Percentiles rank a stretch among this genome's conserved stretches.
Evolutionary conservation across 2,797 vertebrate species (phyloP).

Genomic region (Sebastes trivittatus): DNA sequence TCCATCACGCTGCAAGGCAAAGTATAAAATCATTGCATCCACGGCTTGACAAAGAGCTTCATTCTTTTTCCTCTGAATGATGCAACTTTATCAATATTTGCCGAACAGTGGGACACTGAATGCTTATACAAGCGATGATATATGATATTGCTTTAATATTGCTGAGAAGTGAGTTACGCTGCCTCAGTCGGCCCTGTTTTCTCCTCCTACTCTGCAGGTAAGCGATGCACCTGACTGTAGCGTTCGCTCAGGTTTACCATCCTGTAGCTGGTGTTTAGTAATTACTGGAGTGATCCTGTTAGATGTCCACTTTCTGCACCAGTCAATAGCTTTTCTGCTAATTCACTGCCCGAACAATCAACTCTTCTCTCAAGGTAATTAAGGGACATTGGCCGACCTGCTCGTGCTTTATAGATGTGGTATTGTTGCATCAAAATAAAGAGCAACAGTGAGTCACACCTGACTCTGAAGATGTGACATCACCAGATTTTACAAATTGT

Average conservation of each 20-base stretch:
- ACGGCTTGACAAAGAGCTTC: constrained; percentile 56
- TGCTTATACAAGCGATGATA: constrained; percentile 48
- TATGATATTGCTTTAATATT: constrained; percentile 60
- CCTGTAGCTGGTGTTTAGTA: constrained; percentile 20
- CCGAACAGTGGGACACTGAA: constrained; percentile 48
- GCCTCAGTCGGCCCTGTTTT: constrained; percentile 23
- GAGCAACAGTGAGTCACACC: not conserved
- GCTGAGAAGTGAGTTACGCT: constrained; percentile 51
- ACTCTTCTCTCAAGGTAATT: constrained; percentile 47
- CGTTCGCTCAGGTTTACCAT: constrained; percentile 11
- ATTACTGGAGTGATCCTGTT: constrained; percentile 50
- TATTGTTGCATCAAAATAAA: not conserved
- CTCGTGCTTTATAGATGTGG: constrained; percentile 1
- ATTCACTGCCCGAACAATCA: constrained; percentile 56
- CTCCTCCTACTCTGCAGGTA: constrained; percentile 46
- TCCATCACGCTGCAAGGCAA: constrained; percentile 60
- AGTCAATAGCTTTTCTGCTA: constrained; percentile 60
- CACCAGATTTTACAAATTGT: not conserved
- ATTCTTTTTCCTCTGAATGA: constrained; percentile 58
- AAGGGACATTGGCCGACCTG: constrained; percentile 24
- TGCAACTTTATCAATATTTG: constrained; percentile 75
- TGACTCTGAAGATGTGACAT: not conserved
- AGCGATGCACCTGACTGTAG: constrained; percentile 1
- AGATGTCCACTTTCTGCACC: constrained; percentile 42
- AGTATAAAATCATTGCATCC: constrained; percentile 60